Conservation (phyloP, 2,888 invertebrate species). For the Euclidia mi region DNA sequence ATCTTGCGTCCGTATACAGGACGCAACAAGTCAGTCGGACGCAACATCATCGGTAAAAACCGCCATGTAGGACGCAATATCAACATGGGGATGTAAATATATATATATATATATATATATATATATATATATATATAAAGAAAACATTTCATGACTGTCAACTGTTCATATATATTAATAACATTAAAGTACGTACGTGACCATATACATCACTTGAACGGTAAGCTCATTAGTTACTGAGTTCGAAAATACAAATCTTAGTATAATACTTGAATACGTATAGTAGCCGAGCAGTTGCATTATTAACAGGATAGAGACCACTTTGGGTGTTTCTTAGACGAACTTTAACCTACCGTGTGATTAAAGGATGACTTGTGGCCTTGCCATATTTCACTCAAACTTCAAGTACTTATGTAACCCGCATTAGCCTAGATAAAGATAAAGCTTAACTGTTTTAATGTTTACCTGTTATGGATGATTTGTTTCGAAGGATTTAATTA, state of each 20-base stretch:
- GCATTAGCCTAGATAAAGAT: constrained; percentile 25
- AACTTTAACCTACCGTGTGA: constrained; percentile 46
- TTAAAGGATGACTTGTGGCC: constrained; percentile 48
- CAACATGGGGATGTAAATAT: too few species aligned
- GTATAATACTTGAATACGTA: constrained; percentile 2
- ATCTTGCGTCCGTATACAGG: too few species aligned
- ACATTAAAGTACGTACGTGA: too few species aligned
- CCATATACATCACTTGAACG: too few species aligned
- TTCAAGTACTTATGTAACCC: constrained; percentile 29
- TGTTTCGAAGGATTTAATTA: neutral
- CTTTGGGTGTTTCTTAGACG: constrained; percentile 35
- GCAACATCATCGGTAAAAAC: too few species aligned
- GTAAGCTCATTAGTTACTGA: too few species aligned
- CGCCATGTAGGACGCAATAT: too few species aligned
- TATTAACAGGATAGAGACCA: constrained; percentile 33
- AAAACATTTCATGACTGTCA: too few species aligned
- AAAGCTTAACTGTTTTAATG: constrained; percentile 24
- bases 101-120: too few species aligned
- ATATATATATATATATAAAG: too few species aligned
- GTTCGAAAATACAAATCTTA: neutral
- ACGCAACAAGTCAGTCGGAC: too few species aligned
- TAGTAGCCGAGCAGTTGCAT: constrained; percentile 25
- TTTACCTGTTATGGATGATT: constrained; percentile 4
- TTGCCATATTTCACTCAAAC: constrained; percentile 38
- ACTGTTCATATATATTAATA: too few species aligned